Evolutionary conservation across 2,888 invertebrate species (phyloP), one percentile per base, ranked within the genome.

Genomic region (Polydrusus pterygomalis): DNA sequence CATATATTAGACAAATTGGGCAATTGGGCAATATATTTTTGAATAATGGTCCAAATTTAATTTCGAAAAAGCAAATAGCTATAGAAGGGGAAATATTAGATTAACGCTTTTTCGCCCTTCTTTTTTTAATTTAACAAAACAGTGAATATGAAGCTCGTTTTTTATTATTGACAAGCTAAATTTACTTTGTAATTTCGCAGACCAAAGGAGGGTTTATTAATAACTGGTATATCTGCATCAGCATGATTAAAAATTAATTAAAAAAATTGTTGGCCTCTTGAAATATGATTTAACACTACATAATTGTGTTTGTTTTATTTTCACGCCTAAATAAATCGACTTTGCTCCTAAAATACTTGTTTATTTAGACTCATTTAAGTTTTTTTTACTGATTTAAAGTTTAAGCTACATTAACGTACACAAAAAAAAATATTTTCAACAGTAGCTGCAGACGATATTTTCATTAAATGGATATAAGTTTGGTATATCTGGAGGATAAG

Each of bases 11-110:
- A 62, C 20, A 62, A 45, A 62, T 62, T 40, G 62, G 62, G 45
- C 40, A 45, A 62, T 62, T 40, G 62, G 62, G 45, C 40, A 62
- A 62, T 62, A 62, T 45, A 43, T 45, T 62, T 40, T 62, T 43
- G 40, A 38, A 62, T 40, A 62, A 43, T 62, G 62, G 25, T 17
- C 11, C 25, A 18, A 43, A 43, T 62, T 43, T 62, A 62, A 45
- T 62, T 62, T 62, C 13, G 62, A 25, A 54, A 54, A 54, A 54
- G 54, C 54, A 54, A 54, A 54, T 54, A 54, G 30, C 54, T 13
- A 30, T 30, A 54, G 54, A 54, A 54, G 54, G 54, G 54, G 54
- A 30, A 13, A 54, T 54, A 54, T 54, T 54, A 54, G n/a, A 54
- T 54, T 30, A 54, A 54, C 54, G 54, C 30, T 54, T 54, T 54